Percentiles rank a stretch among this genome's conserved stretches.
These are phyloP conservation scores for Panagrolaimus sp. DNA, from an alignment of 1,140 invertebrate species.

Conservation along the genomic window DNA sequence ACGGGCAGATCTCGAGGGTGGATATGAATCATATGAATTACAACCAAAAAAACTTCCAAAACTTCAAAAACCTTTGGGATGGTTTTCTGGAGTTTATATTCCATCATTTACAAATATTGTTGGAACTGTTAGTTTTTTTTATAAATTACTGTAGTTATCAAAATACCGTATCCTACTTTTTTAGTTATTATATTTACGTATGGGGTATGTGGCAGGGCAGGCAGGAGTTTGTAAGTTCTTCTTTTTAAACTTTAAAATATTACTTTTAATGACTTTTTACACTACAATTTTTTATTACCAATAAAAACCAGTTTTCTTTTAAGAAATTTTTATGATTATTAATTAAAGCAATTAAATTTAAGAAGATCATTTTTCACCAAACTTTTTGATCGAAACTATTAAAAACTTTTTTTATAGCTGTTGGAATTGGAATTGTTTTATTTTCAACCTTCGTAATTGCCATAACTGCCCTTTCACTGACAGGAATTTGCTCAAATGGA, in stretches of 20 bases:
- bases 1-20: neutral
- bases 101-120: conserved; percentile 31
- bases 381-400: neutral
- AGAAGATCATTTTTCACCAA: neutral
- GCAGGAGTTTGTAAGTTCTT: conserved; percentile 31
- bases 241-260: too few species aligned
- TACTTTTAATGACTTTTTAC: neutral
- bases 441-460: conserved; percentile 28
- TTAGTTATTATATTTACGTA: conserved; percentile 24
- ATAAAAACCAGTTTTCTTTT: neutral
- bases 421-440: conserved; percentile 25
- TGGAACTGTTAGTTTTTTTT: conserved; percentile 17
- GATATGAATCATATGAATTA: neutral
- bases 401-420: neutral
- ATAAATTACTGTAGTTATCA: too few species aligned
- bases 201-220: conserved; percentile 29
- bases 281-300: too few species aligned
- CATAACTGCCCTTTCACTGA: conserved; percentile 25
- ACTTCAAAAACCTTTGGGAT: neutral
- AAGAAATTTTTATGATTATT: neutral
- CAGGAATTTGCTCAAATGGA: conserved; percentile 29
- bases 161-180: too few species aligned
- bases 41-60: neutral
- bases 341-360: neutral
- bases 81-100: conserved; percentile 27